phyloP scores from a whole-genome alignment of 1,140 invertebrate genomes.

The Drosophila aff. region DNA sequence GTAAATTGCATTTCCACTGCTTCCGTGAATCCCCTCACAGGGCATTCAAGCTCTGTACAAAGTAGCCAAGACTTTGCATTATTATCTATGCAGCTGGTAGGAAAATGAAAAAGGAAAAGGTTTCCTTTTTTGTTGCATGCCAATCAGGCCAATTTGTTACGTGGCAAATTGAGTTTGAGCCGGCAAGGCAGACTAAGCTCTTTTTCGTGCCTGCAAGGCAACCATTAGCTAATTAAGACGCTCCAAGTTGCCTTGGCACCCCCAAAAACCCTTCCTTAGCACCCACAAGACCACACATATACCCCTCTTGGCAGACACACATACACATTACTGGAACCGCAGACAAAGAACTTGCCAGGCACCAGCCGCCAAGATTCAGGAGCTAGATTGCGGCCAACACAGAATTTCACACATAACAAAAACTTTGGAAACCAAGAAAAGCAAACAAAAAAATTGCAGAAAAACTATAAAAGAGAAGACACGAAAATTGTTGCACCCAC shows the following conservation, averaged over 20 bases:
- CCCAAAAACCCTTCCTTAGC: conserved; percentile 6
- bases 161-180: conserved; percentile 60
- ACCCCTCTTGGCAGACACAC: neutral
- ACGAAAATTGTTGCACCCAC: conserved; percentile 4
- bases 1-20: conserved; percentile 37
- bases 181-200: conserved; percentile 37
- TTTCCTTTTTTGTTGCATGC: conserved; percentile 44
- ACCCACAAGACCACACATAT: conserved; percentile 9
- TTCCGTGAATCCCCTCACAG: conserved; percentile 7
- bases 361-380: conserved; percentile 8
- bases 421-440: conserved; percentile 29
- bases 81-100: conserved; percentile 26
- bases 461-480: conserved; percentile 23
- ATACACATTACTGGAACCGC: conserved; percentile 22
- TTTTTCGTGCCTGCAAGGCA: conserved; percentile 56
- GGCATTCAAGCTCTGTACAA: conserved; percentile 21
- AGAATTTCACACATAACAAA: conserved; percentile 46
- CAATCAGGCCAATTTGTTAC: conserved; percentile 68
- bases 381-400: conserved; percentile 28
- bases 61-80: conserved; percentile 14
- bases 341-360: conserved; percentile 46
- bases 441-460: conserved; percentile 4
- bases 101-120: conserved; percentile 18
- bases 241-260: conserved; percentile 32
- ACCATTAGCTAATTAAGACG: conserved; percentile 74